A percentile compares a stretch with the other conserved stretches of the same genome.
Evolutionary conservation across 2,888 invertebrate genomes (phyloP).

Genomic region (Pristionchus maxplancki): DNA sequence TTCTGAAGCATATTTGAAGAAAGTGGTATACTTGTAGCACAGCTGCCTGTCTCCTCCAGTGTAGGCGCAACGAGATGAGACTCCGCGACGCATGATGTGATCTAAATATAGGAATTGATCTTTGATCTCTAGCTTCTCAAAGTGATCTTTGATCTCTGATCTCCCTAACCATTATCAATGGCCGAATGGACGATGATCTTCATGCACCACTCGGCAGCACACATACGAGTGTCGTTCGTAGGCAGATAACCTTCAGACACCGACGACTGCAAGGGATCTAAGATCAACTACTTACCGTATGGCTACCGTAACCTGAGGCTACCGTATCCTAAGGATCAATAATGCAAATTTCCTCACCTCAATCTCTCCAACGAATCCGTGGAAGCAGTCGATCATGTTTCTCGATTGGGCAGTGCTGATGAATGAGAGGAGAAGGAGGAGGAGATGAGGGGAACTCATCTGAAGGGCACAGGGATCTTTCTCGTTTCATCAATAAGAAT

Average conservation of each 20-base stretch:
- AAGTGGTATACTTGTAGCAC: conserved; percentile 53
- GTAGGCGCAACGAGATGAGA: conserved; percentile 67
- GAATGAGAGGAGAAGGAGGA: neutral
- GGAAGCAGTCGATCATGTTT: conserved; percentile 60
- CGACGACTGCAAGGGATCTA: conserved; percentile 56
- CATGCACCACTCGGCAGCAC: conserved; percentile 64
- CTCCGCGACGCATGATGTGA: conserved; percentile 62
- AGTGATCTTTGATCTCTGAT: neutral
- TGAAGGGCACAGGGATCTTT: neutral
- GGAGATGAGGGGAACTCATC: conserved; percentile 7
- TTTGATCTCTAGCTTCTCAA: neutral
- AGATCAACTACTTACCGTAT: neutral
- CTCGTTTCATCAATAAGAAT: neutral
- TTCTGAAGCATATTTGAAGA: neutral
- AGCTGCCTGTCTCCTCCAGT: conserved; percentile 66
- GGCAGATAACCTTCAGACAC: conserved; percentile 55
- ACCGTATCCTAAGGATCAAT: neutral
- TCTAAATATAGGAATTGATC: conserved; percentile 55
- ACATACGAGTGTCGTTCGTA: conserved; percentile 64
- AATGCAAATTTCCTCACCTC: conserved; percentile 60
- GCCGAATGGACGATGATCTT: conserved; percentile 64
- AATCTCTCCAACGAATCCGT: conserved; percentile 66
- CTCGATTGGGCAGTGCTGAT: conserved; percentile 7
- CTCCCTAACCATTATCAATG: conserved; percentile 59
- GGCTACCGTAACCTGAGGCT: neutral